Percentiles rank a stretch among this genome's conserved stretches.
Conservation (phyloP, 2,888 invertebrate genomes). For the Monopis laevigella region DNA sequence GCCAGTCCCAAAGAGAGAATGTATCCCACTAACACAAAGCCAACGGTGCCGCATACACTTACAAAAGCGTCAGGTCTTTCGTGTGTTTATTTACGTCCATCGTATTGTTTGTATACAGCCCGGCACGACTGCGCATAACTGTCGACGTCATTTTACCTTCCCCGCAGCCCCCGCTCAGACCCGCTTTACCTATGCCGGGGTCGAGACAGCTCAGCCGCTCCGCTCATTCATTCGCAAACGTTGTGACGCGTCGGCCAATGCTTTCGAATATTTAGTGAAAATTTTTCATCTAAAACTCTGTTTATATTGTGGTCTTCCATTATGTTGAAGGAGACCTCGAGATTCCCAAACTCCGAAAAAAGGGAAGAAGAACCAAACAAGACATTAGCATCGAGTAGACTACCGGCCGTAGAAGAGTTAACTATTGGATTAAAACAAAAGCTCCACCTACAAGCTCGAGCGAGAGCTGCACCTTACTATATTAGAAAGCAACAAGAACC, state of each 20-base stretch:
- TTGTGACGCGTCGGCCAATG: constrained; percentile 40
- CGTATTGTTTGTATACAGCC: constrained; percentile 68
- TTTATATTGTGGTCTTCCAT: constrained; percentile 28
- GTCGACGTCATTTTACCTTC: constrained; percentile 50
- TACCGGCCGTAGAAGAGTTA: constrained; percentile 57
- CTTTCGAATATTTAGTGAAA: too few species aligned
- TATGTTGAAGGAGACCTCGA: constrained; percentile 60
- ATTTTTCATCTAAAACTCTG: constrained; percentile 1
- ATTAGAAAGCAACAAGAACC: constrained; percentile 61
- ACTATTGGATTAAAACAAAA: constrained; percentile 63
- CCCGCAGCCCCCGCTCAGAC: constrained; percentile 42
- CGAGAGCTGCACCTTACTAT: constrained; percentile 60
- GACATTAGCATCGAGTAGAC: constrained; percentile 41
- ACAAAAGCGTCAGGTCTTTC: constrained; percentile 32
- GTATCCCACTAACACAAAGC: constrained; percentile 48
- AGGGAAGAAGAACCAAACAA: constrained; percentile 39
- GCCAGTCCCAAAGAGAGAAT: constrained; percentile 15
- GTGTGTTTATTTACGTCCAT: constrained; percentile 67
- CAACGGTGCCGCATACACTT: constrained; percentile 48
- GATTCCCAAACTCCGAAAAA: constrained; percentile 42
- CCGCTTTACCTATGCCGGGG: constrained; percentile 51
- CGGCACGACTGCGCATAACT: constrained; percentile 63
- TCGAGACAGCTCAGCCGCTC: constrained; percentile 49
- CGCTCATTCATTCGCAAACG: constrained; percentile 64
- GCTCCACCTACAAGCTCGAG: constrained; percentile 60